These are phyloP conservation scores for Idaea dimidiata DNA, from an alignment of 2,888 invertebrate genomes.

Conservation along the genomic window DNA sequence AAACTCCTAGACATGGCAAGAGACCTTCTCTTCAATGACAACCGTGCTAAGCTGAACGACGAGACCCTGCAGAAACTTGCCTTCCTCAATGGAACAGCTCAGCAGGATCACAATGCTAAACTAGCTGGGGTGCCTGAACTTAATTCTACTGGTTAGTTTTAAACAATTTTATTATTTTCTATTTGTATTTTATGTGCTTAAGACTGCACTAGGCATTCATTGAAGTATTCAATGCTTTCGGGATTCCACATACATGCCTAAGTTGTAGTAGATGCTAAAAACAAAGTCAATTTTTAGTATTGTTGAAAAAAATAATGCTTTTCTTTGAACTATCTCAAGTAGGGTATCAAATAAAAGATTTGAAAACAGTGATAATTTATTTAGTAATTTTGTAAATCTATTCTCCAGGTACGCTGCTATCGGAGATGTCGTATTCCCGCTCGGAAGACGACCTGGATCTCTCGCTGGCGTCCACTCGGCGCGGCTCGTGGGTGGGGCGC, in stretches of 20 bases:
- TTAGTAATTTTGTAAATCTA: background rate
- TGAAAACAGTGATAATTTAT: too few relatives aligned
- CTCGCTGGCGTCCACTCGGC: slow-evolving; percentile 70
- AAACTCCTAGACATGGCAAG: slow-evolving; percentile 86
- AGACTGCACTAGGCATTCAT: too few relatives aligned
- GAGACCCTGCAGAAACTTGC: slow-evolving; percentile 91
- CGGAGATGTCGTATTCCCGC: slow-evolving; percentile 90
- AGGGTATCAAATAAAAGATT: too few relatives aligned
- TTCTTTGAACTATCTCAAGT: too few relatives aligned
- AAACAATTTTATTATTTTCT: too few relatives aligned
- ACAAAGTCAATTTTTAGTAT: too few relatives aligned
- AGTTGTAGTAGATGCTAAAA: too few relatives aligned
- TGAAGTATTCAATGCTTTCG: too few relatives aligned
- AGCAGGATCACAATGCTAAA: slow-evolving; percentile 78
- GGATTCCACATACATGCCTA: too few relatives aligned
- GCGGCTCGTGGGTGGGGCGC: slow-evolving; percentile 69
- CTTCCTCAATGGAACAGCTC: slow-evolving; percentile 86
- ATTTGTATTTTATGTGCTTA: too few relatives aligned
- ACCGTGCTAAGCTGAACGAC: slow-evolving; percentile 86
- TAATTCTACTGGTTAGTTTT: slow-evolving; percentile 86
- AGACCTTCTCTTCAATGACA: slow-evolving; percentile 86
- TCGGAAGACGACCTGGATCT: slow-evolving; percentile 91
- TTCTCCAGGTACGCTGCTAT: slow-evolving; percentile 86
- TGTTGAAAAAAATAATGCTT: too few relatives aligned
- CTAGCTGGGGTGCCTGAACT: slow-evolving; percentile 85